Base-by-base conservation (phyloP, 1,140 invertebrate genomes). In the Orchesella cincta region DNA sequence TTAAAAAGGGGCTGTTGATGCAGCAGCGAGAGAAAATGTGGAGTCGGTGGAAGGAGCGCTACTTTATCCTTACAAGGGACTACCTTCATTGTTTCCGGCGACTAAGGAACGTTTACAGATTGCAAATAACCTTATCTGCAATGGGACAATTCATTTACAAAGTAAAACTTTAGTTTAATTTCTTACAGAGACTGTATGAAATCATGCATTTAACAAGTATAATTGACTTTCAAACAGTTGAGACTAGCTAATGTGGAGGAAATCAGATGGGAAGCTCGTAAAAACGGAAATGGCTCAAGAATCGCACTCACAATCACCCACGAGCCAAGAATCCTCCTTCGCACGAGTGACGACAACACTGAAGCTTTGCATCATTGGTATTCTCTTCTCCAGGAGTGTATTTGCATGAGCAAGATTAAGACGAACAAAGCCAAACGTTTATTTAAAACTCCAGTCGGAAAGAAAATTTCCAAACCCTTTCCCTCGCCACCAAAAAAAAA, bases 91-190 rank as follows among this genome's bases (percentile, higher is more conserved):
- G 90, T 84, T 92, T 92, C 83, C 88, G 91, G 81, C 86, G 89
- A 82, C 88, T 89, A 35, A 82, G 82, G 16, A 83, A 82, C 75
- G 74, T 82, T 67, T 79, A 82, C 73, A 64, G 81, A 5, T 88
- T 89, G 3, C 81, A 82, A 0, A 88, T 90, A 81, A 86, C 89
- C 73, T 89, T 90, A 76, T 91, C 90, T 3, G 90, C 91, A 82
- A 91, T 91, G 90, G 90, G 90, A 73, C 89, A 89, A 82, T 91
- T 91, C 83, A 87, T 91, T 74, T 91, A 90, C 85, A 91, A 91
- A n/a, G n/a, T n/a, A n/a, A n/a, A n/a, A n/a, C n/a, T n/a, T n/a
- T n/a, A n/a, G n/a, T n/a, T n/a, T n/a, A n/a, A n/a, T n/a, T n/a
- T n/a, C 46, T 8, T 33, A 46, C 23, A 57, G 8, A 52, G 26